These are phyloP conservation scores for Amblyjoppa fuscipennis DNA, from an alignment of 2,888 invertebrate genomes.

Conservation along the genomic window DNA sequence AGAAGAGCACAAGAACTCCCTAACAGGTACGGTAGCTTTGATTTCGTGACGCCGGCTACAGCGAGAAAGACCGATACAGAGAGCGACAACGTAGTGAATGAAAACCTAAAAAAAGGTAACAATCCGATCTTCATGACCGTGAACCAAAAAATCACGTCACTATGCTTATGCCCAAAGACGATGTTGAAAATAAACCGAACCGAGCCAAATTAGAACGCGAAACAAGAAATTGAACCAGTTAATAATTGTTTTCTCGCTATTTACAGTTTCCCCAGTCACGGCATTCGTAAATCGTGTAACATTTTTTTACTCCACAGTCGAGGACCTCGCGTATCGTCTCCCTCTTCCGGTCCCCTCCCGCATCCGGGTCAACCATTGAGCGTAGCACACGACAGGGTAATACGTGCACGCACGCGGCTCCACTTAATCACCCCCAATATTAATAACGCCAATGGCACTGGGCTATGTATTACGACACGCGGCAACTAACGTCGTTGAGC, in stretches of 20 bases:
- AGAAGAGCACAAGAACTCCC: no score
- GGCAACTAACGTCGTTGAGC: conserved; percentile 62
- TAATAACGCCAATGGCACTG: conserved; percentile 78
- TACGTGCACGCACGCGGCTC: conserved; percentile 78
- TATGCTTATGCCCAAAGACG: background rate
- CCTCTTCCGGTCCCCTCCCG: conserved; percentile 12
- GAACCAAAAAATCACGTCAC: no score
- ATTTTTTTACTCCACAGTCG: background rate
- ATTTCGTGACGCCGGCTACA: no score
- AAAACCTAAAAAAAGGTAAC: no score
- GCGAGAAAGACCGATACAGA: no score
- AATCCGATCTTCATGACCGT: no score
- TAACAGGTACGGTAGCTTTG: no score
- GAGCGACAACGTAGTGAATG: no score
- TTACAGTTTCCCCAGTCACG: background rate
- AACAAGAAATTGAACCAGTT: background rate
- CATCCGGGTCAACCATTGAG: conserved; percentile 73
- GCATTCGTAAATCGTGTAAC: background rate
- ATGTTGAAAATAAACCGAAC: background rate
- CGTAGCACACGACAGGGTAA: conserved; percentile 22
- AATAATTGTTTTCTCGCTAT: background rate
- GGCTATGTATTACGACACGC: conserved; percentile 68
- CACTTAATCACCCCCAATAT: conserved; percentile 83
- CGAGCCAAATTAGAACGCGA: background rate
- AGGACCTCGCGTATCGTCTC: background rate